Percentiles rank a stretch among this genome's conserved stretches.
Evolutionary conservation across 1,140 invertebrate genomes (phyloP).

Genomic region (Agrypnia vestita): DNA sequence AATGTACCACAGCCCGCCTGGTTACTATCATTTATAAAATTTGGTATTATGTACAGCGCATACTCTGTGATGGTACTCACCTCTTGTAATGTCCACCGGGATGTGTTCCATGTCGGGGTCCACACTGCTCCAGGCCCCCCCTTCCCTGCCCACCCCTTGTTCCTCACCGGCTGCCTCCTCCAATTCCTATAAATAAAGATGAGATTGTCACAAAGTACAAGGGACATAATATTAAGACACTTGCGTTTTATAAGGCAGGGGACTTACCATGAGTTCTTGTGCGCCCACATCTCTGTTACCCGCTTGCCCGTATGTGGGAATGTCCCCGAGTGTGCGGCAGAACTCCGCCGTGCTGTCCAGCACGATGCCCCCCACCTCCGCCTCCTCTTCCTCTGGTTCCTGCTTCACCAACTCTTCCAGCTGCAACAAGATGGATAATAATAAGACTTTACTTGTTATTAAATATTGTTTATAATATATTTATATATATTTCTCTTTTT

Average conservation of each 20-base stretch:
- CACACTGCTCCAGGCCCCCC: constrained; percentile 68
- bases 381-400: constrained; percentile 69
- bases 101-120: constrained; percentile 66
- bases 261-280: constrained; percentile 85
- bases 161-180: constrained; percentile 59
- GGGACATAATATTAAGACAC: constrained; percentile 33
- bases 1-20: background rate
- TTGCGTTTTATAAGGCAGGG: background rate
- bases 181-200: constrained; percentile 45
- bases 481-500: no score
- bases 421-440: constrained; percentile 54
- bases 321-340: constrained; percentile 95
- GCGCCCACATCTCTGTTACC: constrained; percentile 90
- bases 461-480: no score
- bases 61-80: constrained; percentile 55
- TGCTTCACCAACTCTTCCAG: constrained; percentile 69
- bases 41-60: no score
- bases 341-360: constrained; percentile 97
- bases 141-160: constrained; percentile 56
- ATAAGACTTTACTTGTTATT: no score
- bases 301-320: constrained; percentile 92
- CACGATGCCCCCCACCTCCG: constrained; percentile 79
- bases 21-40: background rate
- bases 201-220: constrained; percentile 14
- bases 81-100: constrained; percentile 63